Base-by-base conservation (phyloP, 2,888 invertebrate genomes). In the Argyresthia albistria region DNA sequence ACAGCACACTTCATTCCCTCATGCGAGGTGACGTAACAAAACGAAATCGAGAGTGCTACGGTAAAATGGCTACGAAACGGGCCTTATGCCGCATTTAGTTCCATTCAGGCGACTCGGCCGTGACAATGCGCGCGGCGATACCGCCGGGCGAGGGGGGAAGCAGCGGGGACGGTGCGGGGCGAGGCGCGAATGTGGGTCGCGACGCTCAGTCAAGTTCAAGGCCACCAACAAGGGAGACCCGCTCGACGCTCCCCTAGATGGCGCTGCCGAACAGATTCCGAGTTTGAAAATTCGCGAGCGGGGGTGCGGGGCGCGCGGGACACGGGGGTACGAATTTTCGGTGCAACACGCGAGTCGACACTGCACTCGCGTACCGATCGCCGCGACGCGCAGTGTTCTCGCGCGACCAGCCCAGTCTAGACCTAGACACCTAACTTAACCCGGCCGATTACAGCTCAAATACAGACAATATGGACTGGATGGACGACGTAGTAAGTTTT, bases 131-230 rank as follows among this genome's bases (percentile, higher is more conserved):
- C 70, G 76, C 69, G 67, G 62, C 69, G 53, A 25, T 25, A n/a
- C 25, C 25, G 25, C 25, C 3, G 25, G 25, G 25, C 25, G 25
- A 6, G 25, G 16, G 53, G 9, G 49, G 39, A 6, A 9, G 47
- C 46, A 53, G 59, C 59, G 64, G 69, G 64, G 76, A 69, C 64
- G 71, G 66, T 69, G 62, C 69, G 67, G 72, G 64, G 60, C 60
- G 60, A 64, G 69, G 57, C 68, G 72, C 74, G 67, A 81, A 83
- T 70, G 71, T 84, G 81, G 84, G 84, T 86, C 84, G 73, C 76
- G 77, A 70, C 73, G 75, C 68, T 68, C 66, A 73, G 80, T 83
- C 86, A 87, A 86, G 86, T 86, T 87, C 86, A 86, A 84, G 84
- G 86, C 80, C 77, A 80, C 83, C 65, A 68, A 66, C 67, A 63